phyloP scores from a whole-genome alignment of 2,113 vertebrate genomes.

The Bos javanicus region DNA sequence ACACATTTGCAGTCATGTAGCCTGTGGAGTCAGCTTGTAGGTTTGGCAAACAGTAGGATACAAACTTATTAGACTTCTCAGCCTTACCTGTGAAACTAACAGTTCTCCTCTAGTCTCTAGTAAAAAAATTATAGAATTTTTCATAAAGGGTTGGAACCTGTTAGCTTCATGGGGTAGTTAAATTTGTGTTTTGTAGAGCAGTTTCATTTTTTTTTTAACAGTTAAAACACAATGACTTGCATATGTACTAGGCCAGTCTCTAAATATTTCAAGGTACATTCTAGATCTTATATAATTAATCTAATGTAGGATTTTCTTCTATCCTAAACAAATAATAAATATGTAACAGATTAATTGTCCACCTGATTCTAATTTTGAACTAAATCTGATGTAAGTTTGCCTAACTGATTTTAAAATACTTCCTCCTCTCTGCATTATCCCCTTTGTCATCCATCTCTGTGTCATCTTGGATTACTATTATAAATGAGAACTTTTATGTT shows the following conservation, averaged over 20 bases:
- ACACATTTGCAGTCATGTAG: not conserved
- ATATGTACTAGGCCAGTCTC: not conserved
- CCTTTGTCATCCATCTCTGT: rapidly evolving
- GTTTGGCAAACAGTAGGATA: not conserved
- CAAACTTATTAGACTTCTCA: not conserved
- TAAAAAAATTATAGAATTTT: not conserved
- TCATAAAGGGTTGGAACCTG: not conserved
- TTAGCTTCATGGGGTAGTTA: not conserved
- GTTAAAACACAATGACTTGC: not conserved
- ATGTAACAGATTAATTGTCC: not conserved
- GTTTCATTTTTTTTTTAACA: not conserved
- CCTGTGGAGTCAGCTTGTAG: not conserved
- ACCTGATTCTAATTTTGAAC: not conserved
- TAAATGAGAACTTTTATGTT: not conserved
- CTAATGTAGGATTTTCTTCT: not conserved
- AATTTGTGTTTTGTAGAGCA: not conserved
- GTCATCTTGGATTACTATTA: not conserved
- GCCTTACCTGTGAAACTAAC: not conserved
- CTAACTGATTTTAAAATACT: not conserved
- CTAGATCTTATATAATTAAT: not conserved
- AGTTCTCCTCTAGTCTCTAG: not conserved
- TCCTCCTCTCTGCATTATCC: not conserved
- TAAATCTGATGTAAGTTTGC: not conserved
- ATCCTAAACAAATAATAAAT: not conserved
- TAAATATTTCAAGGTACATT: not conserved